phyloP scores from a whole-genome alignment of 2,113 vertebrate genomes.

The Symphodus melops region DNA sequence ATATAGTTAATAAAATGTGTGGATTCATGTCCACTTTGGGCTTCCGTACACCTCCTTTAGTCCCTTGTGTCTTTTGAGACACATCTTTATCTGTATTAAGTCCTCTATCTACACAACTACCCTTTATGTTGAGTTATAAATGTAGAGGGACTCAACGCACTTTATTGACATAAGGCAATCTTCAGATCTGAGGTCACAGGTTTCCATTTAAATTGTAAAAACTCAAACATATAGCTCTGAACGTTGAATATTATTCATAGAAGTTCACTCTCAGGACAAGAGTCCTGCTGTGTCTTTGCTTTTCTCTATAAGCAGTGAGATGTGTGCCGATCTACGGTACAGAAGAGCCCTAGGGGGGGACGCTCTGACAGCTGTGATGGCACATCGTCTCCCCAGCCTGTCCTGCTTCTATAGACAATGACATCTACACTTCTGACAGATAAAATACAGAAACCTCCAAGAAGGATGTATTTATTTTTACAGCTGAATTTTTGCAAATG shows the following conservation, averaged over 20 bases:
- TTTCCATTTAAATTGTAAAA: conserved; percentile 43
- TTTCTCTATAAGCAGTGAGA: conserved; percentile 17
- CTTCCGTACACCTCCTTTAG: not conserved
- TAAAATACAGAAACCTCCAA: conserved; percentile 12
- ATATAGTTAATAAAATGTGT: no score
- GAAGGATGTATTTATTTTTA: not conserved
- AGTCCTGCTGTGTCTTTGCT: conserved; percentile 1
- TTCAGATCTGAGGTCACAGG: conserved; percentile 2
- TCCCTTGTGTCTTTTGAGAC: conserved; percentile 6
- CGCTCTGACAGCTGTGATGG: conserved; percentile 51
- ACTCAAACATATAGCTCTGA: not conserved
- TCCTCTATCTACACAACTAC: not conserved
- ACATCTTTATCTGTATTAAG: conserved; percentile 7
- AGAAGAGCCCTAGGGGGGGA: conserved; percentile 25
- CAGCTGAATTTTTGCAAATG: conserved; percentile 20
- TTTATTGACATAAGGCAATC: not conserved
- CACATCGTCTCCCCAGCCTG: conserved; percentile 29
- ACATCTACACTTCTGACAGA: conserved; percentile 41
- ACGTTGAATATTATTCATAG: conserved; percentile 24
- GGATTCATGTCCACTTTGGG: no score
- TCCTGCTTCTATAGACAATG: conserved; percentile 45
- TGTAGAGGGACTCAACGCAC: not conserved
- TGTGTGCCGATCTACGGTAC: conserved; percentile 27
- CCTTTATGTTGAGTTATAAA: not conserved
- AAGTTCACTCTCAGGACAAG: not conserved